Evolutionary conservation across 2,113 vertebrate species (phyloP), one percentile per base, ranked within the genome.

Genomic region (Lontra canadensis): DNA sequence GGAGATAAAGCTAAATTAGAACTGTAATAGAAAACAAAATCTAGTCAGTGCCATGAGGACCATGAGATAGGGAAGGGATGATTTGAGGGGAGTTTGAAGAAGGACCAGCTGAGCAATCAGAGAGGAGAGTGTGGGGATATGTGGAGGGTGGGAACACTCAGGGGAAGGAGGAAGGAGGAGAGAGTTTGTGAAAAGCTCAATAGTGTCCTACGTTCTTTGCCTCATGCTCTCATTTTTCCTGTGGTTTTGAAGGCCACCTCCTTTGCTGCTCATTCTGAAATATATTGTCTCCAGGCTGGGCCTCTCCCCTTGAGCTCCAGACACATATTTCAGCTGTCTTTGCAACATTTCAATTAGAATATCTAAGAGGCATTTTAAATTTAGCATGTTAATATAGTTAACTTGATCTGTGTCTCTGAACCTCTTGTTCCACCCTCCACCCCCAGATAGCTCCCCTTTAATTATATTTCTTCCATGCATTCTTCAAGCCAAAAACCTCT

Each of bases 401-500:
- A 57, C 17, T 92, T 82, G 14, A 55, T n/a, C 15, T 91, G 26
- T 57, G 47, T 29, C 20, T 88, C 71, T 84, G 76, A 94, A 42
- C 13, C 10, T 52, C 63, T 67, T 93, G 18, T 9, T 79, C 44
- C 29, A 79, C 5, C 10, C n/a, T 34, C 63, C 67, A 69, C 67
- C 34, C 18, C 29, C 1, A 82, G 63, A 21, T 26, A 61, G 15
- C 8, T 25, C 18, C 39, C 73, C 20, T 42, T 49, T 71, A 76
- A 18, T 88, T 84, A 39, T 25, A 8, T 86, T 63, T 82, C 61
- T 76, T 44, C 29, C 44, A 59, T 47, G 2, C 7, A 34, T 61
- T 88, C 18, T 59, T 92, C 26, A 96, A 89, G 73, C 15, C n/a
- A 67, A 85, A 91, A 91, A 61, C 14, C 26, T 59, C 61, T 55